These are phyloP conservation scores for Tanypteryx hageni DNA, from an alignment of 2,888 invertebrate species.

Conservation along the genomic window DNA sequence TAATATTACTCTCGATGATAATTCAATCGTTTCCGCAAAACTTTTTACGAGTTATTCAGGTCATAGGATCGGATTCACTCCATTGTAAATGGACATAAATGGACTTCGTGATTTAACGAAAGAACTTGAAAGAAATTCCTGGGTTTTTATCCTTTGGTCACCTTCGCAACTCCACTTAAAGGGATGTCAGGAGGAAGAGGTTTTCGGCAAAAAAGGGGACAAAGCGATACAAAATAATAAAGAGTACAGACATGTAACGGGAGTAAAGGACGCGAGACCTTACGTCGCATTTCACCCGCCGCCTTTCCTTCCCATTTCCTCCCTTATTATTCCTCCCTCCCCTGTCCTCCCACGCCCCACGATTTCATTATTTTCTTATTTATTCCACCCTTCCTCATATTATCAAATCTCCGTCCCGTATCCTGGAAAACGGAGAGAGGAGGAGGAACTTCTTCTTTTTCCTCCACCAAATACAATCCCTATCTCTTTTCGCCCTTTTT, in stretches of 20 bases:
- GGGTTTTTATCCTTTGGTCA: too few species aligned
- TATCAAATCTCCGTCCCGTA: slow-evolving; percentile 48
- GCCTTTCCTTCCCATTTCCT: not conserved
- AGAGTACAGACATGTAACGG: too few species aligned
- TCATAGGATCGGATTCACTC: not conserved
- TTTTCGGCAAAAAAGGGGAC: too few species aligned
- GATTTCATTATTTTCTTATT: slow-evolving; percentile 47
- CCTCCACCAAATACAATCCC: slow-evolving; percentile 48
- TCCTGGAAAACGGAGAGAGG: not conserved
- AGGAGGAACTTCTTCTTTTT: not conserved
- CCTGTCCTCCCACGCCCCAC: not conserved
- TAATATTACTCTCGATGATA: not conserved
- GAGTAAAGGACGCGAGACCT: too few species aligned
- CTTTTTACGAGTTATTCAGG: not conserved
- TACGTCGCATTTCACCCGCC: not conserved
- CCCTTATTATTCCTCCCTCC: not conserved
- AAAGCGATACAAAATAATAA: too few species aligned
- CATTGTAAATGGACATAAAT: not conserved
- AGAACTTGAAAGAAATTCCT: not conserved
- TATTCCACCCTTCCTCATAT: slow-evolving; percentile 39
- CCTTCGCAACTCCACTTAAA: too few species aligned
- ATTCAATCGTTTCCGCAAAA: not conserved
- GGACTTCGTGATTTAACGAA: not conserved
- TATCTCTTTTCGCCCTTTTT: slow-evolving; percentile 53
- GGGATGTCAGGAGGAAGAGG: too few species aligned